A percentile compares a stretch with the other conserved stretches of the same genome.
These are phyloP conservation scores for Lycocerus yunnanus DNA, from an alignment of 2,888 invertebrate genomes.

Conservation along the genomic window DNA sequence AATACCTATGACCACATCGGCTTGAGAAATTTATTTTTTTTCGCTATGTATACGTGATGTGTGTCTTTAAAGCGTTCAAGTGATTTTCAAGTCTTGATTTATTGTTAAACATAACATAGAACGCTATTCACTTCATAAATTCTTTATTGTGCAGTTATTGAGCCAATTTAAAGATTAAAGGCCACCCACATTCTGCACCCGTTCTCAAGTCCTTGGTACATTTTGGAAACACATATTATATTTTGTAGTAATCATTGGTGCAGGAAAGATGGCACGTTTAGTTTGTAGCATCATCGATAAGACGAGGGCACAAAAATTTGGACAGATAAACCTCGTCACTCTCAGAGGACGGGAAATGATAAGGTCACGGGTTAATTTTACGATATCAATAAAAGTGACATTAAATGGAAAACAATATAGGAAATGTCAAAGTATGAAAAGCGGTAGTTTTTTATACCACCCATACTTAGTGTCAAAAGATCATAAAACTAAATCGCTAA, in stretches of 20 bases:
- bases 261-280: too few species aligned
- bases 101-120: background rate
- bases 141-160: background rate
- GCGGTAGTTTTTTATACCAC: background rate
- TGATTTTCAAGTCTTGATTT: background rate
- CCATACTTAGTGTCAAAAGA: slow-evolving; percentile 25
- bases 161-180: slow-evolving; percentile 26
- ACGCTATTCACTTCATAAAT: background rate
- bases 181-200: slow-evolving; percentile 32
- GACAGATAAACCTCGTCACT: too few species aligned
- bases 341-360: background rate
- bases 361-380: background rate
- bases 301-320: too few species aligned
- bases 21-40: background rate
- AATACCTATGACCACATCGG: background rate
- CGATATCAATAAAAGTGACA: background rate
- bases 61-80: background rate
- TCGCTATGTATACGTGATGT: background rate
- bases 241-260: too few species aligned
- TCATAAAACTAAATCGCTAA: slow-evolving; percentile 22
- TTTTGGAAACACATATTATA: slow-evolving; percentile 27
- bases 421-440: background rate
- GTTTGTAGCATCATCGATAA: too few species aligned
- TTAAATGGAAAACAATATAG: background rate
- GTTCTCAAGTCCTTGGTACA: slow-evolving; percentile 20